Base-by-base conservation (phyloP, 2,888 invertebrate species). In the Carcina quercana region DNA sequence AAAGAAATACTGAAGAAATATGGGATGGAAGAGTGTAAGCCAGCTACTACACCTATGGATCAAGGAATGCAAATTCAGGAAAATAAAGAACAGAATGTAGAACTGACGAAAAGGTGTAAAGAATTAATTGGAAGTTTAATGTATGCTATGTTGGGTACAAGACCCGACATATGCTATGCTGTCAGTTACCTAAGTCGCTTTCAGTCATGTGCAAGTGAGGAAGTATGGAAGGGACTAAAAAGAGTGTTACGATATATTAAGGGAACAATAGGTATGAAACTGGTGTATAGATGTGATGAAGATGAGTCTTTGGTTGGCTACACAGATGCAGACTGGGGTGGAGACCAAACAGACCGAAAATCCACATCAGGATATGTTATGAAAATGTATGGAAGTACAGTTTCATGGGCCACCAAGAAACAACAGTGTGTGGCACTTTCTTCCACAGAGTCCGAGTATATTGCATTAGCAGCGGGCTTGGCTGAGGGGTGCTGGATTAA, bases 271-370 rank as follows among this genome's bases (percentile, higher is more conserved):
- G 19, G 14, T 12, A 11, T 19, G 2, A 28, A 30, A 6, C 20
- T 37, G 11, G 13, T 27, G 7, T 37, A 27, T 30, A 29, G 19
- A 20, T 24, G n/a, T 4, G 10, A 7, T 19, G 15, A 17, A 3
- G 15, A 13, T 14, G 15, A 27, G 8, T 14, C 29, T 5, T 27
- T 42, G 6, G 6, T 35, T 6, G 38, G 38, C 2, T 37, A 35
- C 19, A 20, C 31, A 28, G 38, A 43, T 34, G 38, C 40, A n/a
- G 40, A 40, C 24, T 43, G 42, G 40, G 37, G 13, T 3, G 38
- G 37, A n/a, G 34, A 35, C 20, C 7, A 30, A 12, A n/a, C 10
- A 20, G 35, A 39, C 17, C 29, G 38, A 19, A 40, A 40, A 14
- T 38, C 38, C n/a, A 40, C 38, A 13, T 33, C 40, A n/a, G 43